Conservation (phyloP, 2,797 vertebrate genomes). For the Sebastes taczanowskii region DNA sequence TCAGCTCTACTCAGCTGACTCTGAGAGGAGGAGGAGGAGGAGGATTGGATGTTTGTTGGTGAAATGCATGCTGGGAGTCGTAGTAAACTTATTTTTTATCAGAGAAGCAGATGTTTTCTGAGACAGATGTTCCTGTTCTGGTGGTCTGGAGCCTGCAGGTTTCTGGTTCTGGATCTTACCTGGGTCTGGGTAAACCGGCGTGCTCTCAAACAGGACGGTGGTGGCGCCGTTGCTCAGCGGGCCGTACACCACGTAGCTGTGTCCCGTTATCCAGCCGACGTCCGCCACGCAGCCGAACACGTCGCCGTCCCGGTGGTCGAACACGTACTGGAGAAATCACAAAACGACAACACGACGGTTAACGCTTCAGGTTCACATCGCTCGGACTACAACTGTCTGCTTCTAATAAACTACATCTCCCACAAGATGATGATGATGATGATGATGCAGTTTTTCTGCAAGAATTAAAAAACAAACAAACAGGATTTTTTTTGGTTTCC, state of each 20-base stretch:
- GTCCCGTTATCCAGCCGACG: slow-evolving; percentile 94
- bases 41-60: too few relatives aligned
- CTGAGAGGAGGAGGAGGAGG: background rate
- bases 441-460: too few relatives aligned
- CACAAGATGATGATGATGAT: background rate
- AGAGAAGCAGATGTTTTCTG: too few relatives aligned
- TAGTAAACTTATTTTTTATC: too few relatives aligned
- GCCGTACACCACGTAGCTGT: slow-evolving; percentile 94
- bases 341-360: background rate
- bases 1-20: too few relatives aligned
- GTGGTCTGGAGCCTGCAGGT: background rate
- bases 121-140: too few relatives aligned
- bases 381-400: background rate
- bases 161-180: background rate
- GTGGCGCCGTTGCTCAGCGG: slow-evolving; percentile 93
- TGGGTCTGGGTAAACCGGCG: slow-evolving; percentile 90
- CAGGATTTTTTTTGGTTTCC: too few relatives aligned
- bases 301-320: slow-evolving; percentile 88
- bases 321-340: slow-evolving; percentile 84
- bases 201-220: slow-evolving; percentile 93
- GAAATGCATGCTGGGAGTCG: too few relatives aligned
- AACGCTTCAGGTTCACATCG: background rate
- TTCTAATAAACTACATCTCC: background rate
- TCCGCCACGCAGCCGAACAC: slow-evolving; percentile 93
- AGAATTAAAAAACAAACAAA: too few relatives aligned